A percentile compares a stretch with the other conserved stretches of the same genome.
These are phyloP conservation scores for Peromyscus attwateri DNA, from an alignment of 2,797 vertebrate species.

Conservation along the genomic window DNA sequence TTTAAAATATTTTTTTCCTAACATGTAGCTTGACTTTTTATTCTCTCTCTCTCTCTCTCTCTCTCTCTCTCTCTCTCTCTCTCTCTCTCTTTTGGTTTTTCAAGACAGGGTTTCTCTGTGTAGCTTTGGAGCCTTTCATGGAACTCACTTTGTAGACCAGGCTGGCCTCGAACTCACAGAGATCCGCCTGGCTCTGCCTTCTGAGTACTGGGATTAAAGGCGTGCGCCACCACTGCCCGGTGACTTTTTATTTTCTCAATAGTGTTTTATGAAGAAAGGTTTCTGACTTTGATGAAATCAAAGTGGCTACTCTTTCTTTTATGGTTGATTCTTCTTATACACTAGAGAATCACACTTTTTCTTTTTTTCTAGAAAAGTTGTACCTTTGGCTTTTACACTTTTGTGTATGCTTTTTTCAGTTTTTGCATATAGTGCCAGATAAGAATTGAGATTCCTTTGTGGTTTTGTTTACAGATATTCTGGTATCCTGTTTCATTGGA, in stretches of 20 bases:
- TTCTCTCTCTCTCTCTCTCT: not conserved
- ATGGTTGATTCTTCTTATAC: not conserved
- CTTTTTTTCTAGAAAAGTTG: constrained; percentile 30
- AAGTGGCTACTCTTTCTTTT: not conserved
- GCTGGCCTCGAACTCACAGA: too few relatives aligned
- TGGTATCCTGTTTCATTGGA: not conserved
- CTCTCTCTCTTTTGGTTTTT: too few relatives aligned
- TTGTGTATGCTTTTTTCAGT: not conserved
- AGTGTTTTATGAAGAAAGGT: not conserved
- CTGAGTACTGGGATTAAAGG: too few relatives aligned
- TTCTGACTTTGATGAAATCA: constrained; percentile 42
- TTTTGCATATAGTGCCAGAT: constrained; percentile 12
- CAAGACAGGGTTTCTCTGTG: too few relatives aligned
- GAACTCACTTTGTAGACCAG: too few relatives aligned
- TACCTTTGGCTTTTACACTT: not conserved
- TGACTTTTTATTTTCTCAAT: not conserved
- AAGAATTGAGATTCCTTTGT: not conserved
- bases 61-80: too few relatives aligned
- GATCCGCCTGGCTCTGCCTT: too few relatives aligned
- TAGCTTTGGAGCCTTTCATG: too few relatives aligned
- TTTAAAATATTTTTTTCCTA: constrained; percentile 22
- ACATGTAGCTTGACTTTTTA: not conserved
- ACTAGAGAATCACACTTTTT: not conserved
- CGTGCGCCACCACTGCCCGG: too few relatives aligned
- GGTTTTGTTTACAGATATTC: not conserved